Evolutionary conservation across 1,140 invertebrate genomes (phyloP).

Genomic region (Caerostris darwini): DNA sequence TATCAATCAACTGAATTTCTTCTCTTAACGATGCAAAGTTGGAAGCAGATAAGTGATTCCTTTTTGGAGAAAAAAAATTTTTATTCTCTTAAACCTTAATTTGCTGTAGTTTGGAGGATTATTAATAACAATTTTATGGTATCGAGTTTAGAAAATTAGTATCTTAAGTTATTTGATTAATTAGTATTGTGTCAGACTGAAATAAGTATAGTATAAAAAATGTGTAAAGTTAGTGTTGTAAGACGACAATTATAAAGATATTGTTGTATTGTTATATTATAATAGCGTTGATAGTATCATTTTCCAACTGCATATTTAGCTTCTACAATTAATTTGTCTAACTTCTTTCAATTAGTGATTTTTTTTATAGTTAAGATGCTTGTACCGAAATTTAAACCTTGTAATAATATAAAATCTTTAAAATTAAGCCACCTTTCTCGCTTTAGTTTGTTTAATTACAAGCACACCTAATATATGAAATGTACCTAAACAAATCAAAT

Average conservation of each 20-base stretch:
- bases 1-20: conserved; percentile 10
- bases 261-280: no score
- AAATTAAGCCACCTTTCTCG: no score
- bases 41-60: background rate
- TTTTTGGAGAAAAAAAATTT: background rate
- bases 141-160: conserved; percentile 11
- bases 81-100: background rate
- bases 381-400: no score
- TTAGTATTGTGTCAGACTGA: background rate
- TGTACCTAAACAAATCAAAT: no score
- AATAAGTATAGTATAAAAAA: background rate
- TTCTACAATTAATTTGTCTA: no score
- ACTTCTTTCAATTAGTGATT: no score
- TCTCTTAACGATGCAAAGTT: background rate
- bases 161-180: background rate
- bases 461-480: no score
- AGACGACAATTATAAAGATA: background rate
- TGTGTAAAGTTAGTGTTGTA: background rate
- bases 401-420: no score
- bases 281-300: no score
- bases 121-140: background rate
- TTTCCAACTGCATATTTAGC: no score
- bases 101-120: background rate
- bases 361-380: no score
- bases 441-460: no score